These are phyloP conservation scores for Tenebrosternarchus preto DNA, from an alignment of 2,113 vertebrate genomes.

Conservation along the genomic window DNA sequence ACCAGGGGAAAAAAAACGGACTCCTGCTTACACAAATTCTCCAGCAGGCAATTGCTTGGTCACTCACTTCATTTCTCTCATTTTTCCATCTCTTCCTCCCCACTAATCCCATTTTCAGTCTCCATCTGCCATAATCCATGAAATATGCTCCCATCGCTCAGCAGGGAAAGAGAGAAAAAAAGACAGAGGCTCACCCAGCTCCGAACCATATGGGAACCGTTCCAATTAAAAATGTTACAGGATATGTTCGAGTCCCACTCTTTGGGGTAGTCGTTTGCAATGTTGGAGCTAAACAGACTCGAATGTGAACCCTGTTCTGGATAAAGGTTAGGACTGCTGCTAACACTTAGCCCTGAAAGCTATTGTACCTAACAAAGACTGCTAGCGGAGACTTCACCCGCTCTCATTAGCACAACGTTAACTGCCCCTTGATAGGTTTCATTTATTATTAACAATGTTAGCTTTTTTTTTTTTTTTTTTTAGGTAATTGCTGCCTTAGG, in stretches of 20 bases:
- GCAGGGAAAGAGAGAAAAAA: not conserved
- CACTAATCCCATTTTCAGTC: slow-evolving; percentile 59
- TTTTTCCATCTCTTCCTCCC: slow-evolving; percentile 53
- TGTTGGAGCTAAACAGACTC: slow-evolving; percentile 5
- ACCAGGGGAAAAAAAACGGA: slow-evolving; percentile 30
- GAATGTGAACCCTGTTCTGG: not conserved
- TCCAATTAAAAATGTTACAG: slow-evolving; percentile 54
- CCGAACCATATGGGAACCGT: slow-evolving; percentile 50
- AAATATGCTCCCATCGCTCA: slow-evolving; percentile 50
- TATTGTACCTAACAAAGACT: not conserved
- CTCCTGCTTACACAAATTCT: slow-evolving; percentile 51
- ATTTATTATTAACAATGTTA: not conserved
- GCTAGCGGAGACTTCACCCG: not conserved
- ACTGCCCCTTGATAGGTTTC: not conserved
- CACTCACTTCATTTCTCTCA: slow-evolving; percentile 46
- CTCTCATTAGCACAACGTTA: not conserved
- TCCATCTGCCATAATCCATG: slow-evolving; percentile 56
- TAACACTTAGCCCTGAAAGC: not conserved
- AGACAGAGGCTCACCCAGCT: not conserved
- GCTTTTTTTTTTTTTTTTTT: not conserved
- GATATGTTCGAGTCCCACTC: slow-evolving; percentile 41
- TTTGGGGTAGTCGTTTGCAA: slow-evolving; percentile 1
- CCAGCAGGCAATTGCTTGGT: slow-evolving; percentile 44
- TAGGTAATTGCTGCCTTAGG: not conserved
- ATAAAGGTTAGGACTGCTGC: slow-evolving; percentile 17